Evolutionary conservation across 2,113 vertebrate genomes (phyloP).

Genomic region (Gymnobelideus leadbeateri): DNA sequence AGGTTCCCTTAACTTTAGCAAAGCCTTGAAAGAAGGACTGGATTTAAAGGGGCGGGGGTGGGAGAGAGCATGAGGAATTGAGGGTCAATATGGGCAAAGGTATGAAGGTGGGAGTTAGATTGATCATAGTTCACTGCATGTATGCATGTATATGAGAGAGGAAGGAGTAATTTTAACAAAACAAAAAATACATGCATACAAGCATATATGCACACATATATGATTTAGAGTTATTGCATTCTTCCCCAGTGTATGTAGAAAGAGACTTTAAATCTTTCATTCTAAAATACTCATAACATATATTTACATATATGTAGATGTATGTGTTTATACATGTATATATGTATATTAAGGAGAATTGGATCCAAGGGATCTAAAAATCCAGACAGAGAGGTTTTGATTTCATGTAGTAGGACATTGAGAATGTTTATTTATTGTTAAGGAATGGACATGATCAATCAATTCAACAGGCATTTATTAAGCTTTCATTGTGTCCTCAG

Average conservation of each 20-base stretch:
- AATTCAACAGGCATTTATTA: not conserved
- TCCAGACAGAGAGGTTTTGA: conserved; percentile 21
- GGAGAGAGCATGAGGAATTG: not conserved
- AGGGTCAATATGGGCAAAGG: not conserved
- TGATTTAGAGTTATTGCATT: not conserved
- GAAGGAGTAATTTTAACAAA: not conserved
- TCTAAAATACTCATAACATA: not conserved
- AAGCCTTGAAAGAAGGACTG: conserved; percentile 9
- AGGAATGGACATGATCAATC: conserved; percentile 1
- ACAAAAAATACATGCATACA: not conserved
- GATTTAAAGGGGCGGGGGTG: not conserved
- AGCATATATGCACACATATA: not conserved
- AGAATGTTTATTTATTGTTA: conserved; percentile 15
- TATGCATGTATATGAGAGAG: not conserved
- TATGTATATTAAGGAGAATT: not conserved
- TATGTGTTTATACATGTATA: not conserved
- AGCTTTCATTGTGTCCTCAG: not conserved
- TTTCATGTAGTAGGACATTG: not conserved
- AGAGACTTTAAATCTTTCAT: conserved; percentile 1
- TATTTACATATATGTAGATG: too few relatives aligned
- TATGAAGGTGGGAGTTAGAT: not conserved
- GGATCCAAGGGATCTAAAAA: not conserved
- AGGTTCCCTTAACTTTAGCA: not conserved
- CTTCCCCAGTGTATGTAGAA: not conserved
- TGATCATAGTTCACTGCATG: not conserved